phyloP scores from a whole-genome alignment of 2,113 vertebrate species.

The Halcyon malimbica region DNA sequence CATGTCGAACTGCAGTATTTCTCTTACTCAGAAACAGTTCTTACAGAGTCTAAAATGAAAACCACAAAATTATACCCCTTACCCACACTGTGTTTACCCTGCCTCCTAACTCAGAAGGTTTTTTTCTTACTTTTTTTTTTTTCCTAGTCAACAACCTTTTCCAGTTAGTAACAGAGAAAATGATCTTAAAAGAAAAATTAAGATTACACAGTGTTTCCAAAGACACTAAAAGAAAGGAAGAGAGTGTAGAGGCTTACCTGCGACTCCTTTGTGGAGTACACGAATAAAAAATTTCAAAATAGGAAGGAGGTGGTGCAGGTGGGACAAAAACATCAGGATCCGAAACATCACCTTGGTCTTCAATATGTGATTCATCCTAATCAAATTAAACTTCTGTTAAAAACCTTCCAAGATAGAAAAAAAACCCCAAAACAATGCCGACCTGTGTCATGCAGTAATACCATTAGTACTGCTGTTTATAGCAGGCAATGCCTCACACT shows the following conservation, averaged over 20 bases:
- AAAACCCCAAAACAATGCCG: background rate
- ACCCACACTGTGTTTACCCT: background rate
- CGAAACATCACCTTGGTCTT: conserved; percentile 65
- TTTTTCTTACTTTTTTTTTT: background rate
- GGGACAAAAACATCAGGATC: conserved; percentile 84
- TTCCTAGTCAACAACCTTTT: background rate
- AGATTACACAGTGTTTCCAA: background rate
- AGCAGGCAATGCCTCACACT: background rate
- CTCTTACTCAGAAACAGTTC: conserved; percentile 7
- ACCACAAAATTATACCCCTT: background rate
- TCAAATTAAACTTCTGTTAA: conserved; percentile 9
- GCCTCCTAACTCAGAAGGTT: background rate
- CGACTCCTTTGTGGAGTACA: conserved; percentile 67
- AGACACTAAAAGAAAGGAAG: background rate
- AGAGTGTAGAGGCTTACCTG: conserved; percentile 71
- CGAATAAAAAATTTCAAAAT: conserved; percentile 82
- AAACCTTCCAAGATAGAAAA: background rate
- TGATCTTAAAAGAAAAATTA: background rate
- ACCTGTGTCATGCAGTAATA: background rate
- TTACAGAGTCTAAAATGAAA: conserved; percentile 19
- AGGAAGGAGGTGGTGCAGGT: conserved; percentile 83
- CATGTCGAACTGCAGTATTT: background rate
- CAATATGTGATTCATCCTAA: conserved; percentile 78
- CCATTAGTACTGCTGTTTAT: background rate
- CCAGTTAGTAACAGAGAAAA: background rate